phyloP scores from a whole-genome alignment of 2,113 vertebrate genomes.

The Eurystomus gularis region DNA sequence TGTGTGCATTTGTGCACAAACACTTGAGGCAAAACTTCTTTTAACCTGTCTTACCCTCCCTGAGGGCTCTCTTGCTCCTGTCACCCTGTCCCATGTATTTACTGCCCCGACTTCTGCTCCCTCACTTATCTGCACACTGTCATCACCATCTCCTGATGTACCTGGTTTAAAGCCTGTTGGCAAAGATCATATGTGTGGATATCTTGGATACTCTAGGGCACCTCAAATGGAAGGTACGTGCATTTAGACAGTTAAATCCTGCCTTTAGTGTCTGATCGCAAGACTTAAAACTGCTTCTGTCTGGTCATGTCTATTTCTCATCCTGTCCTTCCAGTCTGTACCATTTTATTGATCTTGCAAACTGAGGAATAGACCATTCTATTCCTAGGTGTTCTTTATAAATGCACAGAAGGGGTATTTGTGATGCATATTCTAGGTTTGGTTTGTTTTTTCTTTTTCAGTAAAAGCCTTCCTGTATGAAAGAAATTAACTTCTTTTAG shows the following conservation, averaged over 20 bases:
- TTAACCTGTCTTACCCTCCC: slow-evolving; percentile 26
- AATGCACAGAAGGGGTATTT: background rate
- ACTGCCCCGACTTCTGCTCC: slow-evolving; percentile 4
- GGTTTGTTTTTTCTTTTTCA: background rate
- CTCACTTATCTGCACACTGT: slow-evolving; percentile 48
- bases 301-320: slow-evolving; percentile 28
- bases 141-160: slow-evolving; percentile 32
- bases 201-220: slow-evolving; percentile 55
- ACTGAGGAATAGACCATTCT: background rate
- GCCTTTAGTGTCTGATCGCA: background rate
- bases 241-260: slow-evolving; percentile 20
- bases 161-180: slow-evolving; percentile 65
- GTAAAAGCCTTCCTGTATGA: background rate
- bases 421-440: background rate
- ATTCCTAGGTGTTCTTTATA: background rate
- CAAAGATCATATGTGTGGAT: slow-evolving; percentile 67
- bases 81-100: slow-evolving; percentile 52
- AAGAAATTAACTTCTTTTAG: background rate
- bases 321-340: background rate
- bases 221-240: slow-evolving; percentile 40
- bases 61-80: slow-evolving; percentile 19
- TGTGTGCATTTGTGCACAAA: background rate
- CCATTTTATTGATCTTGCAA: background rate
- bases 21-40: slow-evolving; percentile 36
- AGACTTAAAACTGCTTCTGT: slow-evolving; percentile 10